phyloP scores from a whole-genome alignment of 2,888 invertebrate genomes.

The Limulus polyphemus region DNA sequence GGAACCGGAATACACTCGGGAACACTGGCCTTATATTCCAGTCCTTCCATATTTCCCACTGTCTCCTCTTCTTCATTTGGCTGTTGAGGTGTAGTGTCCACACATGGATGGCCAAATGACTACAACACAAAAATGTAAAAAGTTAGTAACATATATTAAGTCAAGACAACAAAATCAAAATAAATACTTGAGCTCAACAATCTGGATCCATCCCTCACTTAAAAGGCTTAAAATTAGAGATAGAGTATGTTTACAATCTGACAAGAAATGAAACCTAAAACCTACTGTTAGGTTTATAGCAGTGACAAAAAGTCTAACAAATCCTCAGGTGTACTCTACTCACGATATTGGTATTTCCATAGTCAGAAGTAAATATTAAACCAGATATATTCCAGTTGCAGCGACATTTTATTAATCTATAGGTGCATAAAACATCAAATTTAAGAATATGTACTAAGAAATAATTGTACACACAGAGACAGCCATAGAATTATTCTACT shows the following conservation, averaged over 20 bases:
- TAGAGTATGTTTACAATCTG: not conserved
- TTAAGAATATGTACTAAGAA: too few species aligned
- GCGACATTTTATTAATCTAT: too few species aligned
- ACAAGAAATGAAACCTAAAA: too few species aligned
- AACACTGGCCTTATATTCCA: conserved; percentile 37
- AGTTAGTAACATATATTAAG: conserved; percentile 21
- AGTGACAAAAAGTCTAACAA: too few species aligned
- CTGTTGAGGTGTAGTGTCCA: conserved; percentile 9
- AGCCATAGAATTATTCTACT: too few species aligned
- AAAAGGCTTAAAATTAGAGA: not conserved
- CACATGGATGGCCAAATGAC: conserved; percentile 55
- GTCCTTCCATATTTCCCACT: conserved; percentile 3
- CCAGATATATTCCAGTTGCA: too few species aligned
- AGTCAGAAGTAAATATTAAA: too few species aligned
- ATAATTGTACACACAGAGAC: too few species aligned
- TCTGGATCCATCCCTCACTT: not conserved
- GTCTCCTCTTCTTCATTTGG: conserved; percentile 3
- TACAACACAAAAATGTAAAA: conserved; percentile 4
- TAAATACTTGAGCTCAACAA: not conserved
- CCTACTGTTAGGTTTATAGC: not conserved
- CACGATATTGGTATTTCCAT: too few species aligned
- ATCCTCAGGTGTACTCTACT: too few species aligned
- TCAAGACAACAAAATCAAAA: conserved; percentile 32
- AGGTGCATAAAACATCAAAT: too few species aligned
- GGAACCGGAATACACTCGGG: conserved; percentile 72